These are phyloP conservation scores for Cassiopea andromeda DNA, from an alignment of 30 jellyfish, hydroid and myxozoan species.

Conservation along the genomic window DNA sequence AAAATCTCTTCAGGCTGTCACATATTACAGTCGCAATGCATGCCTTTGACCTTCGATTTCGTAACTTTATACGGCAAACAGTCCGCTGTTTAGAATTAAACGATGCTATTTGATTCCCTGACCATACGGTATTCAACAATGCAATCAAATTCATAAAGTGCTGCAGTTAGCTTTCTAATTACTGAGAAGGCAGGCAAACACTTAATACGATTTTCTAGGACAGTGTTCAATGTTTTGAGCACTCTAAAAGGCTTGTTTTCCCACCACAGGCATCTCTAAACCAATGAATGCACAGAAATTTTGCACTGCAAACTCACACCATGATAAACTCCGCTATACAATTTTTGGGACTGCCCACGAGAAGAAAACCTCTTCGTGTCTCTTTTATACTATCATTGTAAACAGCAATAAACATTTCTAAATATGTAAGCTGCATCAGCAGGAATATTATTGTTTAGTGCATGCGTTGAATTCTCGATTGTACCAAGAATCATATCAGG, in stretches of 20 bases:
- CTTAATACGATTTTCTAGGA: not conserved
- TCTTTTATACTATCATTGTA: not conserved
- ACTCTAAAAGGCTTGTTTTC: not conserved
- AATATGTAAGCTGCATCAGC: not conserved
- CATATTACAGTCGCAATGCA: too few species aligned
- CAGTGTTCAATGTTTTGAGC: not conserved
- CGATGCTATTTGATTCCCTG: not conserved
- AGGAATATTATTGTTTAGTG: not conserved
- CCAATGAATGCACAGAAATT: not conserved
- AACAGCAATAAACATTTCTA: not conserved
- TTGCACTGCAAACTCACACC: slow-evolving; percentile 21
- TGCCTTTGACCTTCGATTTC: too few species aligned
- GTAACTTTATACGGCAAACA: too few species aligned
- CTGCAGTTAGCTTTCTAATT: not conserved
- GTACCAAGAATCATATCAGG: not conserved
- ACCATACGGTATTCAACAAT: not conserved
- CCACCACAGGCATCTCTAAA: slow-evolving; percentile 7
- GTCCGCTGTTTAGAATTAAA: too few species aligned
- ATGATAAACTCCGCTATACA: not conserved
- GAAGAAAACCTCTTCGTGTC: not conserved
- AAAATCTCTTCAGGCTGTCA: too few species aligned
- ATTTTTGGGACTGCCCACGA: slow-evolving; percentile 10
- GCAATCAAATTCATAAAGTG: not conserved
- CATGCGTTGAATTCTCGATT: not conserved
- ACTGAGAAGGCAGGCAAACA: not conserved